Evolutionary conservation across 2,888 invertebrate genomes (phyloP), one percentile per base, ranked within the genome.

Genomic region (Euproctis similis): DNA sequence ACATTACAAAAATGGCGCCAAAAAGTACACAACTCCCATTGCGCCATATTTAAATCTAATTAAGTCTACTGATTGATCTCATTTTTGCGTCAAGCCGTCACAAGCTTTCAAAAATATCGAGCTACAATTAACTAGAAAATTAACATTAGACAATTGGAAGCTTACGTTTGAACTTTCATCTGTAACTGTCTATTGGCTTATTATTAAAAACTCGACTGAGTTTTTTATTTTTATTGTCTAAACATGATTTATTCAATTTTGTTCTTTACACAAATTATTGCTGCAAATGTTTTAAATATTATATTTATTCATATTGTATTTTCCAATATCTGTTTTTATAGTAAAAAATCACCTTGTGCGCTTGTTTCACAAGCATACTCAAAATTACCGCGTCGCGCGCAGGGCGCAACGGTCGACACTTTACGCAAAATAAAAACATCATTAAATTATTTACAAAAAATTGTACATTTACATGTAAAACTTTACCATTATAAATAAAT

Each of bases 341-440:
- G n/a, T 60, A 50, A 38, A 50, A 45, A 31, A 39, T 71, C 57
- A 76, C 71, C 68, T 70, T 73, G 71, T 69, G 76, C 74, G 62
- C 82, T 78, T 77, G 82, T 82, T 62, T 77, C 60, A 82, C 82
- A 81, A 82, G 82, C 78, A 64, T 61, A 55, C 52, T 73, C 70
- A 76, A 71, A 67, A 54, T 61, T 56, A 57, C 40, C 53, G 48
- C 60, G 58, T 52, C 48, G 42, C 45, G 35, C 52, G 46, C 37
- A 45, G 42, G 31, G 39, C 43, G 1, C 23, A 40, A 34, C 49
- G 50, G 46, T 21, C 34, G 32, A 54, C 46, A 42, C 30, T 34
- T 48, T 52, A 43, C 49, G 43, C 43, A 36, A 49, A n/a, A n/a
- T n/a, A n/a, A n/a, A n/a, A 39, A 46, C 31, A 38, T 37, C 35